Evolutionary conservation across 2,888 invertebrate species (phyloP).

Genomic region (Sarcophaga variegata): DNA sequence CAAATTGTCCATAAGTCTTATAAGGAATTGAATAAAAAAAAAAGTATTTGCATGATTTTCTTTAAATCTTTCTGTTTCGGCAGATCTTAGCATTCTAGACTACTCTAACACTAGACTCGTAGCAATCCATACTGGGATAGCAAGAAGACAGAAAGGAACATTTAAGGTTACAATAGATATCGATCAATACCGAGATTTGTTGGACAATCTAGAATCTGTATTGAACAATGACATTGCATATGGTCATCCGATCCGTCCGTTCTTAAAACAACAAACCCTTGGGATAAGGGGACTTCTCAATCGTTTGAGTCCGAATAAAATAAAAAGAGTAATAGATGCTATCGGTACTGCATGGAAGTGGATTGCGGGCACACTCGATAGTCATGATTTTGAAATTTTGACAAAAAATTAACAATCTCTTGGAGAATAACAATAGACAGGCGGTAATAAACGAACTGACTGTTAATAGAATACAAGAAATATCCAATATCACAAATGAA

Average conservation of each 20-base stretch:
- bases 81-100: too few species aligned
- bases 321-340: too few species aligned
- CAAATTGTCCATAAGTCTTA: not conserved
- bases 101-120: too few species aligned
- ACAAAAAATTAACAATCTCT: constrained; percentile 55
- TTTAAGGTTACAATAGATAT: constrained; percentile 1
- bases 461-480: not conserved
- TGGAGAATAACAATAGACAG: constrained; percentile 44
- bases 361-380: constrained; percentile 41
- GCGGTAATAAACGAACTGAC: not conserved
- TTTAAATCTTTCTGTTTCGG: too few species aligned
- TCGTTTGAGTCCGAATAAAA: too few species aligned
- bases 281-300: constrained; percentile 14
- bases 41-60: too few species aligned
- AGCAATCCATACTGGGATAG: too few species aligned
- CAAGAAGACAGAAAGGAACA: not conserved
- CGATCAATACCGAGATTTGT: not conserved
- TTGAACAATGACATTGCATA: too few species aligned
- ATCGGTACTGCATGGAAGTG: constrained; percentile 19
- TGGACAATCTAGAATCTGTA: not conserved
- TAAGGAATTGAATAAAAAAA: not conserved
- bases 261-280: too few species aligned
- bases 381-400: constrained; percentile 52
- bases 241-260: too few species aligned
- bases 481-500: too few species aligned